Percentiles rank a stretch among this genome's conserved stretches.
Conservation (phyloP, 2,797 vertebrate species). For the Muscicapa striata region DNA sequence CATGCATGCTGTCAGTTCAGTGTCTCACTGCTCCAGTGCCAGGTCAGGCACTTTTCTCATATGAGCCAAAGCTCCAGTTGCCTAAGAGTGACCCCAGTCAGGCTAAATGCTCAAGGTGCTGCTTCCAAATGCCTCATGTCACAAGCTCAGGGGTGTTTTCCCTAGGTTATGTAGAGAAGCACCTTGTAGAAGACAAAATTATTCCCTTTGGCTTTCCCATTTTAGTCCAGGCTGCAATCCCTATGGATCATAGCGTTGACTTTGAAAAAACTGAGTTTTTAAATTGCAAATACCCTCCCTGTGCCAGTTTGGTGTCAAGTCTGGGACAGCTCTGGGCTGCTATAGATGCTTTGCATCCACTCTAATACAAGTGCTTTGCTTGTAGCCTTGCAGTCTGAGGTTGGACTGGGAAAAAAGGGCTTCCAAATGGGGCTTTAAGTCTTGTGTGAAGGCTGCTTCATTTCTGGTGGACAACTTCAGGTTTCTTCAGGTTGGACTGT, state of each 20-base stretch:
- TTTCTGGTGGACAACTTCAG: not conserved
- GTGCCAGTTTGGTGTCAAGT: not conserved
- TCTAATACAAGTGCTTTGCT: accelerated
- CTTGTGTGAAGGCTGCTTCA: not conserved
- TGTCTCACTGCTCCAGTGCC: not conserved
- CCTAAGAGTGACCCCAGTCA: not conserved
- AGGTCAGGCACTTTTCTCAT: not conserved
- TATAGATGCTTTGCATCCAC: not conserved
- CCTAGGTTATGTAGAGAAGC: not conserved
- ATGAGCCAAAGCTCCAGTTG: accelerated
- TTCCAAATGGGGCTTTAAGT: not conserved
- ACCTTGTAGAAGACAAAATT: not conserved
- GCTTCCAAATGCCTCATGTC: not conserved
- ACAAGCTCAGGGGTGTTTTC: not conserved
- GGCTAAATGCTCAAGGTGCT: not conserved
- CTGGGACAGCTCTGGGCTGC: not conserved
- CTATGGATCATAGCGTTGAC: accelerated
- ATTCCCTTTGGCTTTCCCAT: not conserved
- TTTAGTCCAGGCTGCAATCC: not conserved
- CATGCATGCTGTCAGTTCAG: not conserved
- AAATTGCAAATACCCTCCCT: not conserved
- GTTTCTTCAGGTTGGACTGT: not conserved
- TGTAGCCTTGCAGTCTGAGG: not conserved
- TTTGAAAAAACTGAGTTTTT: not conserved
- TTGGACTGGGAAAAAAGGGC: not conserved